Percentiles rank a stretch among this genome's conserved stretches.
phyloP scores from a whole-genome alignment of 53 echinoderm and acorn worm genomes.

The Pentamera pediparva region DNA sequence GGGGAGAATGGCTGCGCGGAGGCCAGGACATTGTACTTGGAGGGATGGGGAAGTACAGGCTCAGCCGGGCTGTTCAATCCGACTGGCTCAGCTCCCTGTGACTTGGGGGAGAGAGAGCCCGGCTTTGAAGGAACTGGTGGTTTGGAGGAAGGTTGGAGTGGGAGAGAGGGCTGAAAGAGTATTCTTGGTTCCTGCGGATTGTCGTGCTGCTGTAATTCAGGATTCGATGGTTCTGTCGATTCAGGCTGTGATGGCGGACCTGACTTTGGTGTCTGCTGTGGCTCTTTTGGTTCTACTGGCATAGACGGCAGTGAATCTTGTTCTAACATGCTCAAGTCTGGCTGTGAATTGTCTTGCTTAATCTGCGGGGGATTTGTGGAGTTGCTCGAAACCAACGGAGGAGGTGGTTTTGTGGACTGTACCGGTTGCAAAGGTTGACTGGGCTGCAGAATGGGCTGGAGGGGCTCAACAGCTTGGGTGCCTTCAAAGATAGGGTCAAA shows the following conservation, averaged over 20 bases:
- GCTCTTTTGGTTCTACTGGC: background rate
- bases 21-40: conserved; percentile 57
- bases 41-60: conserved; percentile 4
- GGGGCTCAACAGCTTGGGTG: conserved; percentile 37
- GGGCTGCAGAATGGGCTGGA: background rate
- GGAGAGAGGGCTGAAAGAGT: no score
- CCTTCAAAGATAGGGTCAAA: conserved; percentile 75
- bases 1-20: conserved; percentile 67
- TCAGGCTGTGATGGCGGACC: no score
- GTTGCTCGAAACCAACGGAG: no score
- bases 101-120: background rate
- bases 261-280: background rate
- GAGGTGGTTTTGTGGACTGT: background rate
- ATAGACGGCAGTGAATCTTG: no score
- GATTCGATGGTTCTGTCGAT: no score
- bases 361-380: no score
- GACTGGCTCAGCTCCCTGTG: background rate
- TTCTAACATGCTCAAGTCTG: no score
- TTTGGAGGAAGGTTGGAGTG: no score
- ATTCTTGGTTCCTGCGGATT: no score
- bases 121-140: conserved; percentile 35
- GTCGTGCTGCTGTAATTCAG: no score
- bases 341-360: no score
- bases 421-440: background rate
- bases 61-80: background rate